phyloP scores from a whole-genome alignment of 2,888 invertebrate species.

The Epinotia bilunana region DNA sequence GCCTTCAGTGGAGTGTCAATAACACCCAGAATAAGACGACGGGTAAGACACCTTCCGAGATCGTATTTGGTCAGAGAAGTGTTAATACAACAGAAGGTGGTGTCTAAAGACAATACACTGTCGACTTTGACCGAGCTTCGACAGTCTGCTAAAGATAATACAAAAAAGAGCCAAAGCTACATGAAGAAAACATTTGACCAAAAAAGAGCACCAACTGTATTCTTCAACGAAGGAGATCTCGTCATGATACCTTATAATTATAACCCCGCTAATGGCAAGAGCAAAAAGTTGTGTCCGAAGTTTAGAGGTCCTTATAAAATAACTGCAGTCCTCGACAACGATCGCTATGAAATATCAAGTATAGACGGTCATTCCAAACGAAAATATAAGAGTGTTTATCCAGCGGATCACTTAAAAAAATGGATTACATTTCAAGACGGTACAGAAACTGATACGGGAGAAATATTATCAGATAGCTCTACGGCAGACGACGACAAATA shows the following conservation, averaged over 20 bases:
- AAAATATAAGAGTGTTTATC: constrained; percentile 1
- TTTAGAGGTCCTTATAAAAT: too few species aligned
- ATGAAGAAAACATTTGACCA: constrained; percentile 11
- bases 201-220: constrained; percentile 11
- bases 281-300: neutral
- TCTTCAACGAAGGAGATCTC: neutral
- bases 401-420: neutral
- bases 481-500: neutral
- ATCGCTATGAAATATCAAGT: neutral
- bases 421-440: neutral
- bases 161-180: constrained; percentile 4
- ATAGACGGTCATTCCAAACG: neutral
- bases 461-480: neutral
- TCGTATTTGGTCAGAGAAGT: constrained; percentile 39
- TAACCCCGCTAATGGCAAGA: too few species aligned
- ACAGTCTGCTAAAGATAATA: neutral
- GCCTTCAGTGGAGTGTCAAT: constrained; percentile 45
- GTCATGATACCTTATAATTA: too few species aligned
- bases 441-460: neutral
- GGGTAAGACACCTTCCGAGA: constrained; percentile 44
- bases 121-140: neutral
- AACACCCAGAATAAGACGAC: constrained; percentile 45
- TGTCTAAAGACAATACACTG: neutral
- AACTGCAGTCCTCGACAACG: too few species aligned
- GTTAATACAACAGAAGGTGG: neutral